Evolutionary conservation across 2,797 vertebrate genomes (phyloP).

Genomic region (Graptemys geographica): DNA sequence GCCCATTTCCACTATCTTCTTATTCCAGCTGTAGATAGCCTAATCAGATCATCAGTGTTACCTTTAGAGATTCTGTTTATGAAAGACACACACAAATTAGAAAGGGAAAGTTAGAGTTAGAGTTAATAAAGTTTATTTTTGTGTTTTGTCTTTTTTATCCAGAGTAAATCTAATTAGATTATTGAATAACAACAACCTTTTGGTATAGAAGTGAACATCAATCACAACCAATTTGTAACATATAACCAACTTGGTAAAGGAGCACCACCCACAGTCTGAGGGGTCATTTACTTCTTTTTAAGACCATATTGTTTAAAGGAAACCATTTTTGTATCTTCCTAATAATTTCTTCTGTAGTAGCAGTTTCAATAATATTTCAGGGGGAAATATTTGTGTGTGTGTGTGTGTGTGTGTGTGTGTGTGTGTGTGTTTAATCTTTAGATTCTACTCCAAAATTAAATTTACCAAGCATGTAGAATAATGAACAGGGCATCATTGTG

Average conservation of each 20-base stretch:
- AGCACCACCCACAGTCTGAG: background rate
- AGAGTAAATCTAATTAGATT: conserved; percentile 11
- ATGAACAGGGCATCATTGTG: no score
- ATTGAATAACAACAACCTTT: background rate
- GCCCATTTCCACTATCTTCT: background rate
- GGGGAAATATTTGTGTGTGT: background rate
- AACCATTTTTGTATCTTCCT: background rate
- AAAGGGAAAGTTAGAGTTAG: background rate
- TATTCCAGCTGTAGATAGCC: background rate
- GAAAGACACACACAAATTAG: background rate
- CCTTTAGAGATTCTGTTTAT: background rate
- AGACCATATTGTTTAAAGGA: background rate
- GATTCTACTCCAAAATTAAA: background rate
- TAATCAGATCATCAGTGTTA: background rate
- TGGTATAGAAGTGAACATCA: background rate
- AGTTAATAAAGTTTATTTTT: conserved; percentile 23
- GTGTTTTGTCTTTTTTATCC: background rate
- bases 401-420: background rate
- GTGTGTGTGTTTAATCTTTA: background rate
- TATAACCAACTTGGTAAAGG: background rate
- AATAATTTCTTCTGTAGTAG: background rate
- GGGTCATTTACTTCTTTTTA: background rate
- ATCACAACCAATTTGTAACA: background rate
- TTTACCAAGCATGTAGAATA: background rate
- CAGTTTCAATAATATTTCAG: background rate